These are phyloP conservation scores for Sciaenops ocellatus DNA, from an alignment of 2,797 vertebrate species.

Conservation along the genomic window DNA sequence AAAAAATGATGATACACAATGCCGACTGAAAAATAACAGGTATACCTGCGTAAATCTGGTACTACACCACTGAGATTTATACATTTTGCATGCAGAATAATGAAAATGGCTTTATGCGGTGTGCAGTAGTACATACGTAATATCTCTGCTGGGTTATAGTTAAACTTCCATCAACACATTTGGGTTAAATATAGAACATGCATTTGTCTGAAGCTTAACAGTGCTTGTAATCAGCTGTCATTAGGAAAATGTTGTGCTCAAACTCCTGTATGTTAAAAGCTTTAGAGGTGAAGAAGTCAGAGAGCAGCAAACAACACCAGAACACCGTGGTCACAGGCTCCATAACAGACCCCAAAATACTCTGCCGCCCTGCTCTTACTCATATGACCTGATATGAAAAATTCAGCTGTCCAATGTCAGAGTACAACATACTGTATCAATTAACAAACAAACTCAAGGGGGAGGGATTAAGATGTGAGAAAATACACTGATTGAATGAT, in stretches of 20 bases:
- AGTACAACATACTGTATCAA: conserved; percentile 19
- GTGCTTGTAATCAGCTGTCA: conserved; percentile 42
- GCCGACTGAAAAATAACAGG: too few species aligned
- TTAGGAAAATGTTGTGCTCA: conserved; percentile 18
- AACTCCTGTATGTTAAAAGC: conserved; percentile 17
- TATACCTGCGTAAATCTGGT: too few species aligned
- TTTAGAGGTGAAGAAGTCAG: conserved; percentile 23
- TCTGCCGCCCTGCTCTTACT: conserved; percentile 29
- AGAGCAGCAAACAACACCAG: conserved; percentile 45
- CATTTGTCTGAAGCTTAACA: conserved; percentile 25
- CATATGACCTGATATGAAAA: conserved; percentile 59
- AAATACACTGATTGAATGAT: not conserved
- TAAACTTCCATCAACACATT: conserved; percentile 30
- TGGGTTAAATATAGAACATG: conserved; percentile 57
- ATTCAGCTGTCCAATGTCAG: conserved; percentile 32
- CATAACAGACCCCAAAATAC: conserved; percentile 70
- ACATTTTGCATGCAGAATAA: conserved; percentile 13
- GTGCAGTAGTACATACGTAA: conserved; percentile 2
- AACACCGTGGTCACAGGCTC: conserved; percentile 42
- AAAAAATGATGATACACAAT: too few species aligned
- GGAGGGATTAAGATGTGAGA: not conserved
- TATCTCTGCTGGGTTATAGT: not conserved
- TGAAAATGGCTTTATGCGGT: not conserved
- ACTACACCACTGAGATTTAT: too few species aligned
- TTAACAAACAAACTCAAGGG: conserved; percentile 33